These are phyloP conservation scores for Ailuropoda melanoleuca DNA, from an alignment of 2,113 vertebrate genomes.

Conservation along the genomic window DNA sequence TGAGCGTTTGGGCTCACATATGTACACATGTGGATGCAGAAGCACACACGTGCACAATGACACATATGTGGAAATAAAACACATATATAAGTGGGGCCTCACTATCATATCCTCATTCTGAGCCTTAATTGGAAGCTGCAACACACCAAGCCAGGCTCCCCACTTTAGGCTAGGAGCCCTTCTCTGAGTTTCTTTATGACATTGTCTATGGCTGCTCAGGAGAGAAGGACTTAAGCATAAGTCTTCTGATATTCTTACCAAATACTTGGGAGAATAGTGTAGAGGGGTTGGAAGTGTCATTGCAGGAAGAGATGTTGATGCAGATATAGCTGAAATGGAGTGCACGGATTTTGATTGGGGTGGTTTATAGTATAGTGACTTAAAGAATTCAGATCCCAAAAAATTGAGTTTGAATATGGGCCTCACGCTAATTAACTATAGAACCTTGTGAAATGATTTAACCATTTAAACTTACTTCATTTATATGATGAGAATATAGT, in stretches of 20 bases:
- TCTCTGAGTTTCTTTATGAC: background rate
- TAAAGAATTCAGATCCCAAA: background rate
- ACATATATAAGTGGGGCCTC: background rate
- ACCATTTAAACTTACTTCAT: constrained; percentile 1
- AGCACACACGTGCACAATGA: background rate
- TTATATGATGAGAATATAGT: background rate
- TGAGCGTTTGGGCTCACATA: background rate
- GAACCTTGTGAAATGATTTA: background rate
- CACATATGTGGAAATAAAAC: background rate
- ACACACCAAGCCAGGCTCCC: accelerated
- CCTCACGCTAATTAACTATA: background rate
- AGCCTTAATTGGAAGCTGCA: background rate
- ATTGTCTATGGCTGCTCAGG: too few species aligned
- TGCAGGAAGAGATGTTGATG: background rate
- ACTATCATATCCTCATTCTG: accelerated
- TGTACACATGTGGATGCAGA: background rate
- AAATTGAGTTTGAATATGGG: background rate
- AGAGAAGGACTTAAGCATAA: background rate
- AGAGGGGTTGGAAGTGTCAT: background rate
- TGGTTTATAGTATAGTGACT: background rate
- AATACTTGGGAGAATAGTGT: background rate
- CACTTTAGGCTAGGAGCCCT: background rate
- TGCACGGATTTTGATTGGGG: background rate
- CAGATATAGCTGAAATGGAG: background rate
- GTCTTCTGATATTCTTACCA: background rate